Conservation (phyloP, 2,113 vertebrate genomes). For the Tachuris rubrigastra region DNA sequence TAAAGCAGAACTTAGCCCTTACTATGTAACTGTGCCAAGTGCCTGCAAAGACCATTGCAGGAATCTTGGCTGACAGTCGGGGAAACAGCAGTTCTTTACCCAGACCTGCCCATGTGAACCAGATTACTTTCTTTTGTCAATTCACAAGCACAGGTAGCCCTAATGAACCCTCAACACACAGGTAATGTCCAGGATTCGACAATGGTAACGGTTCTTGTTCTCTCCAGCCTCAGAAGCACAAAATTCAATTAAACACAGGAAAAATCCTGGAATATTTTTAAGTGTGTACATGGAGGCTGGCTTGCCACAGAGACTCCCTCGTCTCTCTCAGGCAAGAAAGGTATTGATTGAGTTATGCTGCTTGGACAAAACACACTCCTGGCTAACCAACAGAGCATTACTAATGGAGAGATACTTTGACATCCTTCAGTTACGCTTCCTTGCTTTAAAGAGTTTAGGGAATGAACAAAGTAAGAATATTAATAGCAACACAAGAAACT, state of each 20-base stretch:
- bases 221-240: neutral
- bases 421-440: neutral
- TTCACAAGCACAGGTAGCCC: neutral
- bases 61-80: neutral
- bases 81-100: neutral
- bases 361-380: neutral
- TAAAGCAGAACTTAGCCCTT: neutral
- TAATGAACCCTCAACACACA: neutral
- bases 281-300: neutral
- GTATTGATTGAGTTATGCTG: neutral
- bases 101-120: neutral
- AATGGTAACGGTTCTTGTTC: neutral
- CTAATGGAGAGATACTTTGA: neutral
- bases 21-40: neutral
- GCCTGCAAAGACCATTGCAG: neutral
- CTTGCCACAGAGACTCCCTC: neutral
- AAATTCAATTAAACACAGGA: neutral
- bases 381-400: neutral
- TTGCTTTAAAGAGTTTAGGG: neutral
- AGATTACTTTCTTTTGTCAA: neutral
- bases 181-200: neutral
- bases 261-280: neutral
- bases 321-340: neutral
- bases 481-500: neutral
- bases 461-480: slow-evolving; percentile 6